These are phyloP conservation scores for Acrossocheilus fasciatus DNA, from an alignment of 2,797 vertebrate species.

Conservation along the genomic window DNA sequence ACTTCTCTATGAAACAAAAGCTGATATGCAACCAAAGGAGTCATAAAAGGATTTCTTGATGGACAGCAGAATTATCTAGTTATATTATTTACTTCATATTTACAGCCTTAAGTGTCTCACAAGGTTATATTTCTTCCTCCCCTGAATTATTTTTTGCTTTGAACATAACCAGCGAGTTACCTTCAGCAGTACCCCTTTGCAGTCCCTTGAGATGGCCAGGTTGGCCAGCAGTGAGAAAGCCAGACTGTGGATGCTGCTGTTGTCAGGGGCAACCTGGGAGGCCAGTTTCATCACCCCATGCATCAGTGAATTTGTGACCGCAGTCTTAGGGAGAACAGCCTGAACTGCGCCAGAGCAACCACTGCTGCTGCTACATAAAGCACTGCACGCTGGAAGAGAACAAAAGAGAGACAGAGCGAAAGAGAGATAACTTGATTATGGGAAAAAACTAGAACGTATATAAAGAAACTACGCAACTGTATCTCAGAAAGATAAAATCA, in stretches of 20 bases:
- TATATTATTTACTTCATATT: not conserved
- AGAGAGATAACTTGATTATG: not conserved
- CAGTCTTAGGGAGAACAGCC: constrained; percentile 70
- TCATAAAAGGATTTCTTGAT: not conserved
- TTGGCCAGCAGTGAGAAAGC: constrained; percentile 90
- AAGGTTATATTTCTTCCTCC: not conserved
- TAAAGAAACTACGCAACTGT: not conserved
- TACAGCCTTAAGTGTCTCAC: not conserved
- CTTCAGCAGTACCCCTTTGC: constrained; percentile 91
- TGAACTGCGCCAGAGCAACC: constrained; percentile 64
- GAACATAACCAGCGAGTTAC: constrained; percentile 68
- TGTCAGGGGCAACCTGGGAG: constrained; percentile 81
- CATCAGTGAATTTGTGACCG: constrained; percentile 83
- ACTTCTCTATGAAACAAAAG: not conserved
- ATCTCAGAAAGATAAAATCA: not conserved
- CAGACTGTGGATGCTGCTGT: constrained; percentile 79
- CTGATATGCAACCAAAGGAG: not conserved
- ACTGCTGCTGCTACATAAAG: constrained; percentile 80
- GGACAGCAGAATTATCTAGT: not conserved
- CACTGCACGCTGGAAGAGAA: constrained; percentile 85
- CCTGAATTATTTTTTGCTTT: not conserved
- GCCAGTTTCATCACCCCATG: constrained; percentile 88
- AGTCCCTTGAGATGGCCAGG: constrained; percentile 89
- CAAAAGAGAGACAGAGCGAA: not conserved
- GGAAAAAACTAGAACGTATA: not conserved